A percentile compares a stretch with the other conserved stretches of the same genome.
Conservation (phyloP, 2,888 invertebrate species). For the Caenorhabditis becei region DNA sequence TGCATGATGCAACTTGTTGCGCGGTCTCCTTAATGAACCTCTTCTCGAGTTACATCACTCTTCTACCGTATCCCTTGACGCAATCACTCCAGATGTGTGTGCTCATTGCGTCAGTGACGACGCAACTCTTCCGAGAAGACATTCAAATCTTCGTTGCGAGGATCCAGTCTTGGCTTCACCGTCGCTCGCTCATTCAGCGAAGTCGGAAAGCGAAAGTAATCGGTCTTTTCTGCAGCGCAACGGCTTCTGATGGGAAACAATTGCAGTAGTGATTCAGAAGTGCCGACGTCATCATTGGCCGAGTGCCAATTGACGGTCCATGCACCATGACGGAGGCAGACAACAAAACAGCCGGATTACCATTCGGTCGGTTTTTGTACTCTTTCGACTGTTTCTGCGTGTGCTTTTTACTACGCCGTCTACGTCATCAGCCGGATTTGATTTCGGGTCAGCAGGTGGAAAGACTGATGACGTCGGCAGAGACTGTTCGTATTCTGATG, state of each 20-base stretch:
- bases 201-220: slow-evolving; percentile 33
- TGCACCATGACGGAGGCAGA: not conserved
- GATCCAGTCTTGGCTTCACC: slow-evolving; percentile 3
- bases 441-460: slow-evolving; percentile 10
- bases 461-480: slow-evolving; percentile 11
- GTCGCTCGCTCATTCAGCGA: slow-evolving; percentile 12
- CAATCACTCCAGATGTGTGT: not conserved
- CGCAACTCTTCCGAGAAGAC: not conserved
- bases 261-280: slow-evolving; percentile 28
- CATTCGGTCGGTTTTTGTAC: slow-evolving; percentile 45
- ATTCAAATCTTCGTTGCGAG: not conserved
- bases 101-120: slow-evolving; percentile 10
- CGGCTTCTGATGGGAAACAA: slow-evolving; percentile 9
- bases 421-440: slow-evolving; percentile 34
- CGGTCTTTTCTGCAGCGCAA: not conserved
- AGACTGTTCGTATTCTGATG: slow-evolving; percentile 11
- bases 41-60: not conserved
- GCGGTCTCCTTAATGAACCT: not conserved
- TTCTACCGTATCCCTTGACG: not conserved
- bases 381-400: not conserved
- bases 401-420: not conserved
- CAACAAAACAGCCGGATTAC: slow-evolving; percentile 32
- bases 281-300: slow-evolving; percentile 35
- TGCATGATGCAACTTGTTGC: not conserved
- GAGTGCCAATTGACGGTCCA: slow-evolving; percentile 36